Percentiles rank a stretch among this genome's conserved stretches.
These are phyloP conservation scores for Novumbra hubbsi DNA, from an alignment of 2,797 vertebrate genomes.

Conservation along the genomic window DNA sequence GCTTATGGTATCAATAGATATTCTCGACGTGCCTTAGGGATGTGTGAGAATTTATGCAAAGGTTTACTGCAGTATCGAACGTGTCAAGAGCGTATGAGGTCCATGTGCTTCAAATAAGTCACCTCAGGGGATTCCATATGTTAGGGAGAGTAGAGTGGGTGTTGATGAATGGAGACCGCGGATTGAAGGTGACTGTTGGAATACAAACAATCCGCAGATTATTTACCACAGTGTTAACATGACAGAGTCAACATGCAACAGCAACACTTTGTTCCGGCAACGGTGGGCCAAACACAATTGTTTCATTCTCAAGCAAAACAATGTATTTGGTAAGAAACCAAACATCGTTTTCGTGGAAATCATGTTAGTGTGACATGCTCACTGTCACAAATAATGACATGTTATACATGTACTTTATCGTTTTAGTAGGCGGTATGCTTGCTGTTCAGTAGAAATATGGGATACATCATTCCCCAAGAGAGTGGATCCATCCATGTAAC, in stretches of 20 bases:
- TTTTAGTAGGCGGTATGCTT: neutral
- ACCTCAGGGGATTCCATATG: neutral
- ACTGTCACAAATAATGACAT: neutral
- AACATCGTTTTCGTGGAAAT: neutral
- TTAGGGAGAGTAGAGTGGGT: neutral
- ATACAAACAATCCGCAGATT: constrained; percentile 22
- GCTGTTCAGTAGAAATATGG: neutral
- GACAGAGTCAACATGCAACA: constrained; percentile 22
- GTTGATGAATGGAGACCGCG: constrained; percentile 15
- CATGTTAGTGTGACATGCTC: neutral
- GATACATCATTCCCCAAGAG: neutral
- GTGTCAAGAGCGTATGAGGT: neutral
- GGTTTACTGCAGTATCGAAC: constrained; percentile 9
- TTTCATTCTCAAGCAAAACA: neutral
- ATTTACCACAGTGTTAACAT: constrained; percentile 29
- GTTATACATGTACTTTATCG: neutral
- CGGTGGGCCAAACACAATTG: neutral
- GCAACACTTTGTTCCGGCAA: neutral
- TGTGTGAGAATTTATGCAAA: neutral
- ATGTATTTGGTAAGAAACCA: neutral
- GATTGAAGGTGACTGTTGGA: constrained; percentile 25
- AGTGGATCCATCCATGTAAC: constrained; percentile 26
- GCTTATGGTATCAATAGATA: constrained; percentile 14
- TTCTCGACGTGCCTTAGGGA: constrained; percentile 2
- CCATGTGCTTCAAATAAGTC: neutral